phyloP scores from a whole-genome alignment of 2,797 vertebrate species.

The Sebastolobus altivelis region DNA sequence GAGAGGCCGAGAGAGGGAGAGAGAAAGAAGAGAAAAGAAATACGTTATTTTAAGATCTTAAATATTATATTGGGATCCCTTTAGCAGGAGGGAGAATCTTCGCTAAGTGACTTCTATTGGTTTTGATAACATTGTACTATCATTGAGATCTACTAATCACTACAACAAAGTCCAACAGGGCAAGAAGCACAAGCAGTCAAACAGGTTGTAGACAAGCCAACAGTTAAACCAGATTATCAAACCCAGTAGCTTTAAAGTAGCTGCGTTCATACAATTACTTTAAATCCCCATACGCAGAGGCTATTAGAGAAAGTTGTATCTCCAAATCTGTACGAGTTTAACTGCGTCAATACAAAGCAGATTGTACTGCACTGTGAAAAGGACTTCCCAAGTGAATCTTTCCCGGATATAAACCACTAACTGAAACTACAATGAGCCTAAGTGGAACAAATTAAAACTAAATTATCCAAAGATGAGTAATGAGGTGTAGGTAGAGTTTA shows the following conservation, averaged over 20 bases:
- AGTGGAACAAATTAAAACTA: slow-evolving; percentile 11
- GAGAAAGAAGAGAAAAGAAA: neutral
- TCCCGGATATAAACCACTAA: slow-evolving; percentile 4
- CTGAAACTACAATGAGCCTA: neutral
- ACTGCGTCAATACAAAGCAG: neutral
- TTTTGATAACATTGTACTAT: neutral
- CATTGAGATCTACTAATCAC: neutral
- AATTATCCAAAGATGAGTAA: slow-evolving; percentile 30
- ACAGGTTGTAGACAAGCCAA: neutral
- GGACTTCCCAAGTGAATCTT: neutral
- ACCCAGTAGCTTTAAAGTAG: neutral
- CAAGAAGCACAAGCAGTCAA: neutral
- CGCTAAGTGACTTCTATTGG: neutral
- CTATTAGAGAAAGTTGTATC: neutral
- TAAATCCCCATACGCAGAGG: neutral
- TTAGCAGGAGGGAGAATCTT: neutral
- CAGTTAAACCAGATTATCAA: neutral
- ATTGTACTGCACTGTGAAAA: neutral
- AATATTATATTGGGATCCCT: neutral
- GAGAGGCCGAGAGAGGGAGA: slow-evolving; percentile 58
- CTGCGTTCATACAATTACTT: neutral
- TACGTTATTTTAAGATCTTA: neutral
- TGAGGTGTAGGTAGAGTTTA: slow-evolving; percentile 2
- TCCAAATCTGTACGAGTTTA: neutral
- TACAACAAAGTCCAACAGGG: neutral